Conservation (phyloP, 2,113 vertebrate species). For the Trematocara macrostoma region DNA sequence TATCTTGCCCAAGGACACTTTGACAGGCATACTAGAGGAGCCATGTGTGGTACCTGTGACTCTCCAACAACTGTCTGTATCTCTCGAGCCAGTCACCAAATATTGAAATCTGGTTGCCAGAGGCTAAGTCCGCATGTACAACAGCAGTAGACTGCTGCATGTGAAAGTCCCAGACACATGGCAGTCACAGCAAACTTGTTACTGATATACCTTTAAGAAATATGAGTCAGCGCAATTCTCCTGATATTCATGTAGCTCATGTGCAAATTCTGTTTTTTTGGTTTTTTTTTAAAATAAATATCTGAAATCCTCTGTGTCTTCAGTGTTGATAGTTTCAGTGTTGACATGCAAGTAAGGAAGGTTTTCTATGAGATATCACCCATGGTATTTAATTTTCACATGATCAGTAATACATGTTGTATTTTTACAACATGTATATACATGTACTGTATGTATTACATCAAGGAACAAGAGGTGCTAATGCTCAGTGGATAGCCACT, state of each 20-base stretch:
- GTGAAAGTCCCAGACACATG: background rate
- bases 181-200: background rate
- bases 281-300: background rate
- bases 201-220: background rate
- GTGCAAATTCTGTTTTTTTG: background rate
- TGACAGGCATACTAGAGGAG: background rate
- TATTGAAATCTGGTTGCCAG: background rate
- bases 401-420: slow-evolving; percentile 36
- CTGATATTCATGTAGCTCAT: background rate
- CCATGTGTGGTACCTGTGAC: background rate
- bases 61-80: background rate
- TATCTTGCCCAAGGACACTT: background rate
- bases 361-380: background rate
- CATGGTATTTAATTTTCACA: slow-evolving; percentile 55
- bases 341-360: background rate
- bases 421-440: background rate
- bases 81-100: background rate
- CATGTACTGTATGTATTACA: background rate
- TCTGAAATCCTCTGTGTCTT: background rate
- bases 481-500: background rate
- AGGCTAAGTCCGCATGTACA: background rate
- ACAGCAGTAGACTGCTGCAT: background rate
- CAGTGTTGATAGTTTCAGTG: background rate
- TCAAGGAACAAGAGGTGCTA: slow-evolving; percentile 18
- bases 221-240: background rate